Evolutionary conservation across 2,797 vertebrate species (phyloP), one percentile per base, ranked within the genome.

Genomic region (Crocidura indochinensis): DNA sequence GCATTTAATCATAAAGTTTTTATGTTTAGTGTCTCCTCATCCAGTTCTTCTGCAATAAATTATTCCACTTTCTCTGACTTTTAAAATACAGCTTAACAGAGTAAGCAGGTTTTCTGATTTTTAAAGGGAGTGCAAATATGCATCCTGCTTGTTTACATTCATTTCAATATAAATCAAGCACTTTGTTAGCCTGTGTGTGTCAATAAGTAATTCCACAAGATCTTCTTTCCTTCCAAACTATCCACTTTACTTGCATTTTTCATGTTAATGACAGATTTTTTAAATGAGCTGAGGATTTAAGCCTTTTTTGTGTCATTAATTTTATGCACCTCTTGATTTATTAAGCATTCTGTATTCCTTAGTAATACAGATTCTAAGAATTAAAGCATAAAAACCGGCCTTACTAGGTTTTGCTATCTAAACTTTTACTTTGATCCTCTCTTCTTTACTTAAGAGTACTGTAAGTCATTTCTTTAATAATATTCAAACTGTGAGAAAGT

Each of bases 281-380:
- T 71, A 82, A 96, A 95, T 96, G 91, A 95, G 71, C 92, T 93
- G 92, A 95, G 88, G 80, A 96, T 96, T 95, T 96, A 96, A 96
- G 75, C 47, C 92, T 81, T 92, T 96, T 95, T 87, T 86, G 92
- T 88, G 91, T 95, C 93, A 96, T 96, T 96, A 96, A 95, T 97
- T 96, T 96, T 79, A 95, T 10, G 88, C 53, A 88, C 71, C 92
- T 92, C 8, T 19, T 94, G 86, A 95, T 97, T 95, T 96, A 95
- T 95, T 96, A 96, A 92, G 69, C 72, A 46, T 24, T 95, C 85
- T 93, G 24, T 91, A 94, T 93, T 94, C 62, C 85, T 87, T 64
- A 74, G 89, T 90, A 90, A 93, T 86, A 90, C 76, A 69, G 87
- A 90, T 44, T 93, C 49, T 69, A 46, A 72, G 46, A 78, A 19